phyloP scores from a whole-genome alignment of 2,888 invertebrate species.

The Himalopsyche kuldschensis region DNA sequence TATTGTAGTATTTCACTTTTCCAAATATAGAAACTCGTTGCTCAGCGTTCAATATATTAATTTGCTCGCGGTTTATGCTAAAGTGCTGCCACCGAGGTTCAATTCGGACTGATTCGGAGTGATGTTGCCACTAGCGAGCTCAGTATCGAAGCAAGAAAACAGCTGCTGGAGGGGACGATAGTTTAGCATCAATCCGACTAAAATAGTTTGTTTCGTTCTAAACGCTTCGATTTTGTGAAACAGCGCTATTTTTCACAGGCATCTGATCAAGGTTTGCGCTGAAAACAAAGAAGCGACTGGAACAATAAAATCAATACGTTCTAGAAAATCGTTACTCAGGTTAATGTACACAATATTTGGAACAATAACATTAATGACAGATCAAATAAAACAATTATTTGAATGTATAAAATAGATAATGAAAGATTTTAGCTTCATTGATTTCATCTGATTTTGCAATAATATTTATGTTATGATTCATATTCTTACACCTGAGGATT shows the following conservation, averaged over 20 bases:
- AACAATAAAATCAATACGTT: conserved; percentile 64
- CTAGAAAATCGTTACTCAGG: conserved; percentile 69
- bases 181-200: background rate
- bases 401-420: no score
- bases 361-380: background rate
- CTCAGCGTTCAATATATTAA: conserved; percentile 62
- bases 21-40: conserved; percentile 62
- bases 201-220: background rate
- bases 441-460: no score
- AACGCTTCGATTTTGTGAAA: background rate
- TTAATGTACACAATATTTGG: conserved; percentile 51
- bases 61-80: conserved; percentile 58
- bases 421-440: no score
- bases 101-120: background rate
- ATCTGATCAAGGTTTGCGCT: conserved; percentile 62
- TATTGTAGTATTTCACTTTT: conserved; percentile 53
- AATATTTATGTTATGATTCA: no score
- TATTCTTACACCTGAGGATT: no score
- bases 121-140: background rate
- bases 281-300: conserved; percentile 67
- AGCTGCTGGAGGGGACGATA: background rate
- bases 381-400: no score
- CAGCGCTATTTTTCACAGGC: conserved; percentile 43
- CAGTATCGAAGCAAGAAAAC: no score
- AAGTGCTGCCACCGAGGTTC: background rate